These are phyloP conservation scores for Hemiprocne comata DNA, from an alignment of 2,113 vertebrate species.

Conservation along the genomic window DNA sequence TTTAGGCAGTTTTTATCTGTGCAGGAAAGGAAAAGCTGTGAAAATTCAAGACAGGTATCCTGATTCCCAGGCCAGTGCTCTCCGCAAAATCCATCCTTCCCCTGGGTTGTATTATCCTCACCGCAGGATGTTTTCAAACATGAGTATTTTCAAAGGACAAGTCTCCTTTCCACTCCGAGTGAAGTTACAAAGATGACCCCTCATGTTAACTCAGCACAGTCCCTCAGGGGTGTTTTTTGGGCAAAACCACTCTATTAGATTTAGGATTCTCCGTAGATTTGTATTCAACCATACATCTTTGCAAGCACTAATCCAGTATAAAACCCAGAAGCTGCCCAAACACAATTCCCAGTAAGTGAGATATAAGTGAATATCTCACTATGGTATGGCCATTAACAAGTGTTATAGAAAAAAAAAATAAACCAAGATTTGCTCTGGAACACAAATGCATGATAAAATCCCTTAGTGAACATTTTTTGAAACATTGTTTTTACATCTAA, in stretches of 20 bases:
- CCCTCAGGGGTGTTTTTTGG: background rate
- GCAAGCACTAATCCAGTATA: background rate
- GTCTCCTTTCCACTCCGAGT: background rate
- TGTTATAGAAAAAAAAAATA: background rate
- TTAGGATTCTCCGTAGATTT: background rate
- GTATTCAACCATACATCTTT: background rate
- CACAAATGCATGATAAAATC: constrained; percentile 12
- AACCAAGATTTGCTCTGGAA: background rate
- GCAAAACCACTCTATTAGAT: background rate
- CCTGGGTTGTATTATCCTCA: background rate
- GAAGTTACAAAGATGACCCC: background rate
- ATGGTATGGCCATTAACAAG: background rate
- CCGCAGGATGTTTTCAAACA: background rate
- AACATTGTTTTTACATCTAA: constrained; percentile 59
- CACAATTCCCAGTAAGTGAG: background rate
- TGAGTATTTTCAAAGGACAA: background rate
- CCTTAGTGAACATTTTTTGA: background rate
- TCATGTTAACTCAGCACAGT: background rate
- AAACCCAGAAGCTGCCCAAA: background rate
- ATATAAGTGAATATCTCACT: background rate
- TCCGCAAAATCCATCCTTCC: background rate
- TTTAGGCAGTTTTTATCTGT: background rate
- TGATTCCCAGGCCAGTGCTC: background rate
- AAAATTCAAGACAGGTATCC: background rate
- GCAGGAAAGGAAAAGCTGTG: background rate